A percentile compares a stretch with the other conserved stretches of the same genome.
phyloP scores from a whole-genome alignment of 2,888 invertebrate genomes.

The Tenthredo notha region DNA sequence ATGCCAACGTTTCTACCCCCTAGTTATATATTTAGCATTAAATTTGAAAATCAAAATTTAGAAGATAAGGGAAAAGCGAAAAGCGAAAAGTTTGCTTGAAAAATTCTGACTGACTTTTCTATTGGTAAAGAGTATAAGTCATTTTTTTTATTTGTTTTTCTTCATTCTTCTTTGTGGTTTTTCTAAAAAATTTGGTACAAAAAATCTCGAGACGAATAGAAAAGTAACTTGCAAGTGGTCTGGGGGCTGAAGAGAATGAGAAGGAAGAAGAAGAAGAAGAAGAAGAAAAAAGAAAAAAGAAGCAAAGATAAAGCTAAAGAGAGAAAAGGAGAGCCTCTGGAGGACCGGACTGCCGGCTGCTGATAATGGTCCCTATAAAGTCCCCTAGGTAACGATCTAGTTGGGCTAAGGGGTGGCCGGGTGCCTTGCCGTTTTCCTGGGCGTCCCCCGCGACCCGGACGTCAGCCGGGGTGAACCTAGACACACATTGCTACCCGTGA shows the following conservation, averaged over 20 bases:
- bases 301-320: background rate
- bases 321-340: slow-evolving; percentile 1
- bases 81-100: too few species aligned
- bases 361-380: slow-evolving; percentile 67
- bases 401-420: slow-evolving; percentile 59
- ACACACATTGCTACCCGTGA: slow-evolving; percentile 24
- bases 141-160: background rate
- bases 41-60: background rate
- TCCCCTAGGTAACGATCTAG: slow-evolving; percentile 61
- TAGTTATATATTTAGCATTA: background rate
- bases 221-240: background rate
- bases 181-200: too few species aligned
- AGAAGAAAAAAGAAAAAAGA: background rate
- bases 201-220: background rate
- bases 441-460: slow-evolving; percentile 51
- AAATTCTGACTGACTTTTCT: too few species aligned
- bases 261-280: too few species aligned
- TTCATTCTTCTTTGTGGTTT: background rate
- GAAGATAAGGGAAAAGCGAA: too few species aligned
- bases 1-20: background rate
- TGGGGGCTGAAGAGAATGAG: background rate
- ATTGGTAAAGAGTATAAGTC: too few species aligned
- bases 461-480: slow-evolving; percentile 30
- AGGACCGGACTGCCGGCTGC: slow-evolving; percentile 51
- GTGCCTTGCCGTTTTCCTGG: slow-evolving; percentile 44